Evolutionary conservation across 1,140 invertebrate genomes (phyloP), one percentile per base, ranked within the genome.

Genomic region (Drosophila setifemur): DNA sequence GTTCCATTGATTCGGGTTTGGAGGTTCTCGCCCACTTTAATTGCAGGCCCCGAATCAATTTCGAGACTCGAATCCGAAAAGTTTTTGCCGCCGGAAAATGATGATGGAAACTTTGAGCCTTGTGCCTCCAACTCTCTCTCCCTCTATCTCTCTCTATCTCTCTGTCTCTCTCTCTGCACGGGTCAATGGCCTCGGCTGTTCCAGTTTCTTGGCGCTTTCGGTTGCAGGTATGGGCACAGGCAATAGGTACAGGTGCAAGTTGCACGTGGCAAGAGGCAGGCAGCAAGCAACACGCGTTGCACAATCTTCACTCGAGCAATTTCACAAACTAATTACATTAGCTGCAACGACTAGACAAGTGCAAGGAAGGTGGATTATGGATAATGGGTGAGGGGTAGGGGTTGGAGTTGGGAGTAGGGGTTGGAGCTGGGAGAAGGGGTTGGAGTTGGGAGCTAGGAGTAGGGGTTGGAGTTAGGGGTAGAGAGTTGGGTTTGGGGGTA

Each of bases 281-380:
- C 35, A 12, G 12, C 33, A 37, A 14, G 18, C 44, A 12, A 29
- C 52, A 52, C 42, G 35, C 43, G 43, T 19, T 57, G 61, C 52
- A 66, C 58, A 66, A 50, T 58, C 52, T 49, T 40, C 47, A 35
- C 40, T 52, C 47, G 47, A 73, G 72, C 53, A 53, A 58, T 60
- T 68, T 73, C 21, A 37, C 49, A 71, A 72, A 57, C 40, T 78
- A 78, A 78, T 78, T 76, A 63, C 45, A 78, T 78, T 69, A 73
- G 47, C 35, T 53, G 45, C 44, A 43, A 14, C 48, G 60, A 40
- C 54, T 43, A 53, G 68, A 52, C 35, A 63, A 48, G 9, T 55
- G 50, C 55, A 16, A 33, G 52, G 39, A 39, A 12, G 23, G 23
- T 12, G 35, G 45, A 40, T n/a, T n/a, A n/a, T n/a, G n/a, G n/a